A percentile compares a stretch with the other conserved stretches of the same genome.
These are phyloP conservation scores for Malacosoma neustria DNA, from an alignment of 2,888 invertebrate species.

Conservation along the genomic window DNA sequence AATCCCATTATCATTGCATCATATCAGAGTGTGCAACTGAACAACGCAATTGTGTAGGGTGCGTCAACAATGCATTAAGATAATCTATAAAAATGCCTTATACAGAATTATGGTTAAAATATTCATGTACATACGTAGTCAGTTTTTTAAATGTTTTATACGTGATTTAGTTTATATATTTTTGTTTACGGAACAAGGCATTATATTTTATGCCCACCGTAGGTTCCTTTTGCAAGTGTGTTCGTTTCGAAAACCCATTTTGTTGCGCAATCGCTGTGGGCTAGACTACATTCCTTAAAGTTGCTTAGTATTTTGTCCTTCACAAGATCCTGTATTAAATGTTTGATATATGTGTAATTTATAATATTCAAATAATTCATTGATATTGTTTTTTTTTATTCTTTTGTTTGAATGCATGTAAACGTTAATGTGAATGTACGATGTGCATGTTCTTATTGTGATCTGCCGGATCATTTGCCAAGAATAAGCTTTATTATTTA, in stretches of 20 bases:
- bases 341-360: no score
- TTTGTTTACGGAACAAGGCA: slow-evolving; percentile 13
- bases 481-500: no score
- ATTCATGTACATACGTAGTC: slow-evolving; percentile 8
- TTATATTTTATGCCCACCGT: slow-evolving; percentile 7
- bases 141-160: slow-evolving; percentile 19
- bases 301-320: not conserved
- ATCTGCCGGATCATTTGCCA: no score
- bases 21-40: not conserved
- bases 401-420: no score
- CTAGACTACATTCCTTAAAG: not conserved
- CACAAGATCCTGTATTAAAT: no score
- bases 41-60: no score
- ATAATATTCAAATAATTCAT: no score
- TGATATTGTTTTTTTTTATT: no score
- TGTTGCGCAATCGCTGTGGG: slow-evolving; percentile 16
- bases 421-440: no score
- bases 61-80: slow-evolving; percentile 1
- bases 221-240: slow-evolving; percentile 25
- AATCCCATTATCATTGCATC: slow-evolving; percentile 11
- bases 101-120: slow-evolving; percentile 15
- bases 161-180: slow-evolving; percentile 22
- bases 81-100: slow-evolving; percentile 11
- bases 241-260: slow-evolving; percentile 24
- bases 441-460: no score